phyloP scores from a whole-genome alignment of 2,113 vertebrate species.

The Protobothrops flavoviridis region DNA sequence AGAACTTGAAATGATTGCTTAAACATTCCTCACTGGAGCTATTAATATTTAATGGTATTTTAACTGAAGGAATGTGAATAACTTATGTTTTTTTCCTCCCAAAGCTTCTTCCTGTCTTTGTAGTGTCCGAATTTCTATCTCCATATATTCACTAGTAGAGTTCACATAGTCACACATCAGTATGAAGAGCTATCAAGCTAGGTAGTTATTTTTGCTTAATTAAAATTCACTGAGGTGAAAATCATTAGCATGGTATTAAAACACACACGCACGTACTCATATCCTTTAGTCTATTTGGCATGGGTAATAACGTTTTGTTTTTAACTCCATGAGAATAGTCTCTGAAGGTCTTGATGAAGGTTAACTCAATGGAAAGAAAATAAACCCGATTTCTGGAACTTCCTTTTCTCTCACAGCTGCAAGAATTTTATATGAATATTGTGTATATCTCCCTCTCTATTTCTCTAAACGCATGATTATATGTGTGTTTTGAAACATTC shows the following conservation, averaged over 20 bases:
- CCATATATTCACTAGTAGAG: rapidly evolving
- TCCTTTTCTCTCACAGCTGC: not conserved
- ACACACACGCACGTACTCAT: conserved; percentile 38
- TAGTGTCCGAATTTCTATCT: rapidly evolving
- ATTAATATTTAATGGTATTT: conserved; percentile 19
- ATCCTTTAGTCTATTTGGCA: conserved; percentile 55
- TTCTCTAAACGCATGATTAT: conserved; percentile 36
- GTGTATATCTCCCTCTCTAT: not conserved
- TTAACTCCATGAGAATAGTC: conserved; percentile 51
- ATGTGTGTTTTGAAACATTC: not conserved
- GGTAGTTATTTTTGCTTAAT: conserved; percentile 64
- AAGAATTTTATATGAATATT: conserved; percentile 22
- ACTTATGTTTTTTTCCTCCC: not conserved
- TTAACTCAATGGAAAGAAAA: conserved; percentile 27
- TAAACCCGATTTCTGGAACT: not conserved
- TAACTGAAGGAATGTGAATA: not conserved
- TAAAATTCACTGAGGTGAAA: conserved; percentile 73
- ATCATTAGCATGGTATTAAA: conserved; percentile 63
- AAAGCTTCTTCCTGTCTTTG: not conserved
- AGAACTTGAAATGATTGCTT: not conserved
- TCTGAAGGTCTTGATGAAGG: conserved; percentile 62
- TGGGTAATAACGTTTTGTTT: conserved; percentile 61
- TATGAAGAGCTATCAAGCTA: conserved; percentile 42
- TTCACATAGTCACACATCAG: not conserved
- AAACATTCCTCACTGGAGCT: not conserved